Base-by-base conservation (phyloP, 2,797 vertebrate species). In the Pipistrellus nathusii region DNA sequence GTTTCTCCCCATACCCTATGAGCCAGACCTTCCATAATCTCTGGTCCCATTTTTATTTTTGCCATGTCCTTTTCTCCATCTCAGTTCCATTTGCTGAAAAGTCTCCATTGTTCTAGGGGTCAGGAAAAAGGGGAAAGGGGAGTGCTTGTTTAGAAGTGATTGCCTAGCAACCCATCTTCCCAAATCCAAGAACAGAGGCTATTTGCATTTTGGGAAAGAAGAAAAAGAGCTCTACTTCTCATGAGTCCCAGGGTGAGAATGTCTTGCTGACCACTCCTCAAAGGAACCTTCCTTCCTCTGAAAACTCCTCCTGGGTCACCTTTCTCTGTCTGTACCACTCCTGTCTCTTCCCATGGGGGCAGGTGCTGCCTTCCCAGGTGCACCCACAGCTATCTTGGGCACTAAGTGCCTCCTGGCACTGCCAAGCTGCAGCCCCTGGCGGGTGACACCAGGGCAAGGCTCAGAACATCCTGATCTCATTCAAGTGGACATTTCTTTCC, bases 111-210 rank as follows among this genome's bases (percentile, higher is more conserved):
- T 97, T 95, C 85, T 35, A 75, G 62, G 91, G 95, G 95, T 73
- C 78, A 87, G 85, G 80, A 95, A 93, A 96, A 96, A 84, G 77
- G 53, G 95, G 96, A 32, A 72, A 66, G 96, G 90, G 97, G 96
- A 64, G 66, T 9, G 88, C 96, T 89, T 97, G 96, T 96, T 98
- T 97, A 95, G 93, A 96, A 98, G 68, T 25, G 95, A 97, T 97
- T 98, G 97, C 98, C 94, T 98, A 98, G 98, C 97, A 98, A 98
- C 98, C 91, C 93, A 88, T 96, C 94, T 96, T 97, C 97, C 97
- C 96, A 97, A 97, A 81, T 97, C 96, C 94, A 97, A 97, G 90
- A 88, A 96, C 88, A 93, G 89, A 98, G 69, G 21, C n/a, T 5
- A 98, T 98, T 98, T 98, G 96, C 98, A 98, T 98, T 98, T 97